Percentiles rank a stretch among this genome's conserved stretches.
These are phyloP conservation scores for Rana temporaria DNA, from an alignment of 2,113 vertebrate genomes.

Conservation along the genomic window DNA sequence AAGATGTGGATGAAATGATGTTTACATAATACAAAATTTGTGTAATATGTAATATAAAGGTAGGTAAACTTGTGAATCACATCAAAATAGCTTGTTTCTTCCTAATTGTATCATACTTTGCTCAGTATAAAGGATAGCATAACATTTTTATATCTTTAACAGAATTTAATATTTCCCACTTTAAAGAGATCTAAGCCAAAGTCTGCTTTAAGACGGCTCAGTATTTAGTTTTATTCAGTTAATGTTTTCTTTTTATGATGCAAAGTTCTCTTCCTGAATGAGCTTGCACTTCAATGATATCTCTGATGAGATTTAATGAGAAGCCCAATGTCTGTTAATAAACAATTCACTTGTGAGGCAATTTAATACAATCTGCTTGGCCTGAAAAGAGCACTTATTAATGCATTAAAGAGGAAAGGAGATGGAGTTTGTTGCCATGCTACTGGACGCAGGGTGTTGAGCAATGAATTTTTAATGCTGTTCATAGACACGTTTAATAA, in stretches of 20 bases:
- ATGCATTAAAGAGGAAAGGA: slow-evolving; percentile 27
- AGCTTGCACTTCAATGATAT: slow-evolving; percentile 21
- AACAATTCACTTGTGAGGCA: slow-evolving; percentile 29
- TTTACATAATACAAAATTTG: too few species aligned
- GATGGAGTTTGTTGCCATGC: slow-evolving; percentile 43
- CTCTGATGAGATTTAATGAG: slow-evolving; percentile 23
- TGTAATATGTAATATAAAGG: too few species aligned
- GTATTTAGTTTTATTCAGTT: background rate
- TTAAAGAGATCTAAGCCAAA: too few species aligned
- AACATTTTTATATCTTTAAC: too few species aligned
- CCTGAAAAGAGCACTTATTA: slow-evolving; percentile 39
- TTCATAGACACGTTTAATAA: slow-evolving; percentile 39
- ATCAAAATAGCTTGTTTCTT: too few species aligned
- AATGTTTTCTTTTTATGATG: slow-evolving; percentile 2
- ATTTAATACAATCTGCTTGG: slow-evolving; percentile 37
- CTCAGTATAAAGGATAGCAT: too few species aligned
- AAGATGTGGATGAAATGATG: too few species aligned
- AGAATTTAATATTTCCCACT: too few species aligned
- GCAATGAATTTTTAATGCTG: slow-evolving; percentile 50
- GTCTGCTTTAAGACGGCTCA: background rate
- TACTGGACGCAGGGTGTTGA: slow-evolving; percentile 8
- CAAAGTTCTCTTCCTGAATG: background rate
- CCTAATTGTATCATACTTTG: too few species aligned
- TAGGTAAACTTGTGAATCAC: too few species aligned
- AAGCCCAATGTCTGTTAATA: slow-evolving; percentile 33